Base-by-base conservation (phyloP, 2,888 invertebrate genomes). In the Bursaphelenchus okinawaensis region DNA sequence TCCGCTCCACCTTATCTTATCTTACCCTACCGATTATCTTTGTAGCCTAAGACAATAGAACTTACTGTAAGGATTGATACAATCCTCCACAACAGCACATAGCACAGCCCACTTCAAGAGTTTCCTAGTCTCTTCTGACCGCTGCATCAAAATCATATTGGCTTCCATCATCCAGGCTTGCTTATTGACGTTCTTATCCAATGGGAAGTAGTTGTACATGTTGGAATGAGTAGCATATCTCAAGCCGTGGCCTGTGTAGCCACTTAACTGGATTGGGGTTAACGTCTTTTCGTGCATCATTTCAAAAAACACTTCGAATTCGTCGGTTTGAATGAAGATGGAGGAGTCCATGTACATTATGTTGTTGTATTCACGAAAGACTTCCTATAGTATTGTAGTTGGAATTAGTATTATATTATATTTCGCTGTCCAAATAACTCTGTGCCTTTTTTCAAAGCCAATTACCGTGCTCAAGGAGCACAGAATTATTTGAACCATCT, bases 121-220 rank as follows among this genome's bases (percentile, higher is more conserved):
- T 40, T 73, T 31, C 50, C 69, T 20, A 12, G 72, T 73, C 22
- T 50, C 22, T 27, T 69, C 69, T 51, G 40, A 63, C 26, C 55
- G 20, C 7, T 73, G 72, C 52, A 69, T 55, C 7, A 69, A 40
- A 23, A 68, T 67, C 19, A 69, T 52, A 31, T 66, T 67, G 12
- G 70, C 68, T 54, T 68, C 68, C 19, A 65, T 54, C 68, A 68
- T 68, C 20, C 55, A 55, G 24, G 52, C 27, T 24, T 57, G 24
- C 1, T 23, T 22, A 27, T 23, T 7, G n/a, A 63, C 51, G n/a
- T 40, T 62, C 23, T 28, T 12, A 40, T 72, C 69, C 28, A 69
- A 52, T 12, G 69, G 69, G 24, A 69, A 19, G 52, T 57, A 69
- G 28, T 59, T 40, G 54, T 73, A 69, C 68, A 69, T 72, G 20